These are phyloP conservation scores for Musca vetustissima DNA, from an alignment of 1,140 invertebrate genomes.

Conservation along the genomic window DNA sequence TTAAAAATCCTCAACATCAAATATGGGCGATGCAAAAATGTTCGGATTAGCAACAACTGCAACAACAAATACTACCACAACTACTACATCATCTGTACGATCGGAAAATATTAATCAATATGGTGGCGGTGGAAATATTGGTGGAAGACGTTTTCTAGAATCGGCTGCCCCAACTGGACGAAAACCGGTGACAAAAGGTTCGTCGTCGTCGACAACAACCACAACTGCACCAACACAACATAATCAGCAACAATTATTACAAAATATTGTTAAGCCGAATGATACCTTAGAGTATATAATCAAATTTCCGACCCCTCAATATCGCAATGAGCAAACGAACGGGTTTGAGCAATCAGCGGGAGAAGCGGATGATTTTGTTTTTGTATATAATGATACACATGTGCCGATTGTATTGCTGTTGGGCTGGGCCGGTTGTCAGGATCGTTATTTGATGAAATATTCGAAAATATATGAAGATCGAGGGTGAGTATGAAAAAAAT, in stretches of 20 bases:
- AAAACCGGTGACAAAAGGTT: conserved; percentile 10
- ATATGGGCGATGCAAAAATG: too few species aligned
- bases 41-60: conserved; percentile 6
- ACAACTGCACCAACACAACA: background rate
- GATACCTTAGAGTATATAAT: conserved; percentile 67
- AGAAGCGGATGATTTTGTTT: conserved; percentile 58
- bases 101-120: conserved; percentile 18
- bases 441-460: conserved; percentile 76
- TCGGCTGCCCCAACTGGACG: conserved; percentile 25
- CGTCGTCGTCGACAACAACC: background rate
- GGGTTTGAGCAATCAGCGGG: conserved; percentile 4
- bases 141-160: conserved; percentile 18
- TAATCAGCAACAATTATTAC: conserved; percentile 22
- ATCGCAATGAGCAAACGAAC: conserved; percentile 33
- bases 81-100: background rate
- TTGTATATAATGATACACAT: conserved; percentile 63
- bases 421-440: conserved; percentile 78
- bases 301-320: conserved; percentile 62
- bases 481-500: conserved; percentile 59
- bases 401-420: conserved; percentile 72
- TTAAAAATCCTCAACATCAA: too few species aligned
- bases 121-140: background rate
- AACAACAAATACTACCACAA: conserved; percentile 1
- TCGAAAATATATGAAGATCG: conserved; percentile 74
- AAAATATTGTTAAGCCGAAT: conserved; percentile 31